Evolutionary conservation across 1,140 invertebrate genomes (phyloP).

Genomic region (Mamestra configurata): DNA sequence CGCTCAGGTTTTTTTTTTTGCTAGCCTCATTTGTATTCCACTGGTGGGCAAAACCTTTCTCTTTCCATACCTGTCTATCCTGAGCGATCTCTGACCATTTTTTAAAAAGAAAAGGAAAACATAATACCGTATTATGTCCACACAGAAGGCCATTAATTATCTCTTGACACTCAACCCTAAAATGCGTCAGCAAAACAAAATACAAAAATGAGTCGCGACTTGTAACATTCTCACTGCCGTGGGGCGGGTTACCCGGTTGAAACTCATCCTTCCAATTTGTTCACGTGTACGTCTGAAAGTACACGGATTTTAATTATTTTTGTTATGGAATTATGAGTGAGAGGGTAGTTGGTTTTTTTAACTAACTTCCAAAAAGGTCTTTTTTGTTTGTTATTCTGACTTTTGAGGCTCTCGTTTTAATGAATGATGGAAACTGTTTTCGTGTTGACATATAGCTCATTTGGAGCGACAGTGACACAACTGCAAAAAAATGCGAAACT

Average conservation of each 20-base stretch:
- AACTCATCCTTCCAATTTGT: conserved; percentile 34
- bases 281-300: conserved; percentile 5
- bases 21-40: no score
- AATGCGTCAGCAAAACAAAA: conserved; percentile 9
- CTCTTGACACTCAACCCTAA: neutral
- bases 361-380: no score
- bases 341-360: conserved; percentile 6
- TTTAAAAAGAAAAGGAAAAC: no score
- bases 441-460: no score
- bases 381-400: neutral
- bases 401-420: neutral
- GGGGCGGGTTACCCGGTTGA: neutral
- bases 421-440: neutral
- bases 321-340: neutral
- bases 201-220: conserved; percentile 4
- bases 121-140: neutral
- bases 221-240: conserved; percentile 9
- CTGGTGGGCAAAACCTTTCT: no score
- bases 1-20: no score
- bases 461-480: no score
- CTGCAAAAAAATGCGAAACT: no score
- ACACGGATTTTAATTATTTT: conserved; percentile 39
- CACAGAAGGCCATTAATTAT: neutral
- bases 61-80: no score
- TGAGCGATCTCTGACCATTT: no score